phyloP scores from a whole-genome alignment of 1,140 invertebrate species.

The Drosophila ercepeae region DNA sequence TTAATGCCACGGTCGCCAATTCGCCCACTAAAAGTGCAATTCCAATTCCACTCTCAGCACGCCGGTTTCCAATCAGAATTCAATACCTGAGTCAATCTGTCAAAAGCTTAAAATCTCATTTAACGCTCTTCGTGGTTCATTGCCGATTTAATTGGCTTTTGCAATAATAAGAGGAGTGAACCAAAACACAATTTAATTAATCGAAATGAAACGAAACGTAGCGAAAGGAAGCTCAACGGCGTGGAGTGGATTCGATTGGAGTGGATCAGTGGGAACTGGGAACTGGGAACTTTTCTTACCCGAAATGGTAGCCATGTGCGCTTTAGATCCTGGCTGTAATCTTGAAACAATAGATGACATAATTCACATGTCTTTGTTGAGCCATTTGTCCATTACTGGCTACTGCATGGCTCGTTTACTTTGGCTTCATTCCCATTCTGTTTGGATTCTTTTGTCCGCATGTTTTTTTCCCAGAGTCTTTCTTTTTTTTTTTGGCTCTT shows the following conservation, averaged over 20 bases:
- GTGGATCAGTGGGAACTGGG: no score
- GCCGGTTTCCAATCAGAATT: constrained; percentile 34
- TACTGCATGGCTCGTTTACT: constrained; percentile 58
- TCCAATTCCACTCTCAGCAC: constrained; percentile 24
- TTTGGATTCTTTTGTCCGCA: constrained; percentile 19
- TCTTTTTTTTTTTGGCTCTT: neutral
- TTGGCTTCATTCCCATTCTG: constrained; percentile 52
- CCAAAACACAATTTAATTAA: constrained; percentile 67
- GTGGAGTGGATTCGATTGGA: no score
- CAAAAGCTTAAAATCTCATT: constrained; percentile 51
- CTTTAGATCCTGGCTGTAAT: constrained; percentile 34
- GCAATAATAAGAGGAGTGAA: constrained; percentile 17
- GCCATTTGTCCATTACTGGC: constrained; percentile 39
- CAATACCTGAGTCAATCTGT: constrained; percentile 25
- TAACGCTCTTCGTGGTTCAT: constrained; percentile 46
- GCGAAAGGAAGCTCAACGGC: no score
- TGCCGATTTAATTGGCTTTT: constrained; percentile 57
- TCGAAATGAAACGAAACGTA: constrained; percentile 29
- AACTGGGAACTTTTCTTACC: neutral
- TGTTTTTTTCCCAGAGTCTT: constrained; percentile 8
- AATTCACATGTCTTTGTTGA: constrained; percentile 41
- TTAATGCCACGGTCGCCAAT: constrained; percentile 50
- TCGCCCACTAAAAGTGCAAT: constrained; percentile 28
- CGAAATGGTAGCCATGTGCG: constrained; percentile 7
- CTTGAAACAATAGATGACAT: constrained; percentile 48